Percentiles rank a stretch among this genome's conserved stretches.
These are phyloP conservation scores for Hylomyscus alleni DNA, from an alignment of 2,797 vertebrate genomes.

Conservation along the genomic window DNA sequence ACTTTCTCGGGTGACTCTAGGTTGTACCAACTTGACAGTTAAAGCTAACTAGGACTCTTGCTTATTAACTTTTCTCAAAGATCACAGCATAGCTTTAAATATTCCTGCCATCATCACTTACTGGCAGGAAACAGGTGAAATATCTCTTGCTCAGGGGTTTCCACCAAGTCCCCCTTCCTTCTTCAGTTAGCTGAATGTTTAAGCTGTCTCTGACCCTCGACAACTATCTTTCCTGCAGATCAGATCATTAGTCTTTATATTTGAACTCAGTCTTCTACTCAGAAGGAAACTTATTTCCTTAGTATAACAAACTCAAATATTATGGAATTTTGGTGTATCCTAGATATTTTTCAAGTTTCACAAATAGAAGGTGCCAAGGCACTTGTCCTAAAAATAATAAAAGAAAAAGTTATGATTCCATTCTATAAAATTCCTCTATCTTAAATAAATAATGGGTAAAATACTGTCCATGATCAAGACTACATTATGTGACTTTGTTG, in stretches of 20 bases:
- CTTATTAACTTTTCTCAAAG: conserved; percentile 33
- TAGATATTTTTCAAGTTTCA: conserved; percentile 60
- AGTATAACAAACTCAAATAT: background rate
- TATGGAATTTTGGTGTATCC: background rate
- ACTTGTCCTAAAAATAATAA: conserved; percentile 40
- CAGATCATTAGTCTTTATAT: background rate
- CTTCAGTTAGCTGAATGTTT: background rate
- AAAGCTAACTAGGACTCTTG: background rate
- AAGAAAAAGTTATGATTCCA: background rate
- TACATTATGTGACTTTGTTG: background rate
- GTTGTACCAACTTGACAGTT: background rate
- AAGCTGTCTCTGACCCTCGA: background rate
- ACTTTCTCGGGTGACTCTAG: background rate
- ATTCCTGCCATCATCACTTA: background rate
- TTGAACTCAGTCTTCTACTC: background rate
- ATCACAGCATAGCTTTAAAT: background rate
- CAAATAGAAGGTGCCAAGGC: conserved; percentile 6
- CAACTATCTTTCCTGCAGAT: background rate
- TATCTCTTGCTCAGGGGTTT: background rate
- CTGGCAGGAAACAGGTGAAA: conserved; percentile 19
- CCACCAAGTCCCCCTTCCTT: background rate
- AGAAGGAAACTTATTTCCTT: background rate
- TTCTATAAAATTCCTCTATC: background rate
- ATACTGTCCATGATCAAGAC: background rate
- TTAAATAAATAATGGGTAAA: background rate